Evolutionary conservation across 2,113 vertebrate species (phyloP).

Genomic region (Trinectes maculatus): DNA sequence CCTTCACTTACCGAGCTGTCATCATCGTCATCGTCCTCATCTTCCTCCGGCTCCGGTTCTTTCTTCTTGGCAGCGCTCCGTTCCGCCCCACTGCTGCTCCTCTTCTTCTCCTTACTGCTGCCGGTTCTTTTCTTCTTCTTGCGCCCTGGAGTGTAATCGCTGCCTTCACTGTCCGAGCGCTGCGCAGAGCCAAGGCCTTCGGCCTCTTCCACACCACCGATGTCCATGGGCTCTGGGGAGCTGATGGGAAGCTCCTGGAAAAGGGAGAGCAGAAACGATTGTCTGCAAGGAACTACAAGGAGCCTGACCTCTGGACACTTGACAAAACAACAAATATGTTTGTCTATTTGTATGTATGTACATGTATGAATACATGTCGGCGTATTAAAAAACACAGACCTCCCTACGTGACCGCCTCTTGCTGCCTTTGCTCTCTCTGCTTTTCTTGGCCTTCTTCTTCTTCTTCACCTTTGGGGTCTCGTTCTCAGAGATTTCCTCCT

Average conservation of each 20-base stretch:
- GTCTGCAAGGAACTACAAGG: background rate
- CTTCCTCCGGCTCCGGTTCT: conserved; percentile 87
- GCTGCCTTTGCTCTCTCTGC: conserved; percentile 91
- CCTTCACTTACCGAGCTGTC: conserved; percentile 86
- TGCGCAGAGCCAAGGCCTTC: conserved; percentile 82
- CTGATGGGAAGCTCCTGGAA: conserved; percentile 88
- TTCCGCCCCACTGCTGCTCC: conserved; percentile 77
- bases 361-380: too few species aligned
- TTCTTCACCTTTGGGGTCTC: conserved; percentile 97
- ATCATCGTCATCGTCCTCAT: conserved; percentile 91
- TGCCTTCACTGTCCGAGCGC: conserved; percentile 96
- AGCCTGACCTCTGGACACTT: too few species aligned
- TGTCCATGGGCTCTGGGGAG: conserved; percentile 89
- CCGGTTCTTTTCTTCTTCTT: conserved; percentile 94
- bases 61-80: conserved; percentile 84
- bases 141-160: conserved; percentile 95
- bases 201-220: conserved; percentile 74
- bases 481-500: conserved; percentile 94
- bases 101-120: conserved; percentile 92
- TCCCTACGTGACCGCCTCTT: conserved; percentile 95
- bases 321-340: too few species aligned
- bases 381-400: conserved; percentile 76
- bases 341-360: too few species aligned
- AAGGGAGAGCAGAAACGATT: background rate
- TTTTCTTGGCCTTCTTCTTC: conserved; percentile 97